Evolutionary conservation across 2,888 invertebrate species (phyloP).

Genomic region (Melipona bicolor): DNA sequence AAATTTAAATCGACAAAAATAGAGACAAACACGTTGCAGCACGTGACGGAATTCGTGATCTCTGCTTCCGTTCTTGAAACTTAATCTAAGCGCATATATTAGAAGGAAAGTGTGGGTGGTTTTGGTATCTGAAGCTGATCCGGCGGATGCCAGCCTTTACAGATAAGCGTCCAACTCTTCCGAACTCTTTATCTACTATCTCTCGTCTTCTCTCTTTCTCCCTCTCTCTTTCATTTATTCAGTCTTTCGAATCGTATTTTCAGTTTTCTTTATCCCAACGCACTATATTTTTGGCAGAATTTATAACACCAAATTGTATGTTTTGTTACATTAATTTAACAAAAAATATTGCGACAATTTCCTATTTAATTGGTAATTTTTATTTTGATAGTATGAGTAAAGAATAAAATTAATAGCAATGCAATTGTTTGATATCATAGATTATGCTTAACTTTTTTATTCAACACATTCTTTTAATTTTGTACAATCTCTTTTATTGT

Average conservation of each 20-base stretch:
- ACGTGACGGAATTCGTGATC: conserved; percentile 48
- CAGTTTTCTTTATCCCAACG: conserved; percentile 60
- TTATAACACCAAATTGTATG: background rate
- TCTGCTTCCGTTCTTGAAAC: conserved; percentile 67
- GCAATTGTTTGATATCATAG: background rate
- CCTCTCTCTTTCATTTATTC: conserved; percentile 40
- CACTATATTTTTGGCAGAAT: conserved; percentile 28
- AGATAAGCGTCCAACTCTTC: conserved; percentile 82
- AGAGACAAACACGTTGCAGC: background rate
- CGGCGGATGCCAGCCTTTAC: conserved; percentile 83
- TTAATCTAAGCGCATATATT: conserved; percentile 68
- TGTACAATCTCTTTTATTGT: too few relatives aligned
- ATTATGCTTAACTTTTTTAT: too few relatives aligned
- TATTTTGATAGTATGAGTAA: too few relatives aligned
- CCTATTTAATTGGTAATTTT: background rate
- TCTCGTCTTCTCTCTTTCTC: conserved; percentile 53
- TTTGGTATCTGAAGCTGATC: conserved; percentile 83
- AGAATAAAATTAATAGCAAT: background rate
- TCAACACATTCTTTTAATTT: too few relatives aligned
- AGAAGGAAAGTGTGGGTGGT: conserved; percentile 83
- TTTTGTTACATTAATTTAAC: background rate
- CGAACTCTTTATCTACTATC: conserved; percentile 80
- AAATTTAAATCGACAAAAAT: background rate
- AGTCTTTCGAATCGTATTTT: conserved; percentile 63
- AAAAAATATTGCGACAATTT: background rate